phyloP scores from a whole-genome alignment of 1,140 invertebrate species.

The Agrilus planipennis region DNA sequence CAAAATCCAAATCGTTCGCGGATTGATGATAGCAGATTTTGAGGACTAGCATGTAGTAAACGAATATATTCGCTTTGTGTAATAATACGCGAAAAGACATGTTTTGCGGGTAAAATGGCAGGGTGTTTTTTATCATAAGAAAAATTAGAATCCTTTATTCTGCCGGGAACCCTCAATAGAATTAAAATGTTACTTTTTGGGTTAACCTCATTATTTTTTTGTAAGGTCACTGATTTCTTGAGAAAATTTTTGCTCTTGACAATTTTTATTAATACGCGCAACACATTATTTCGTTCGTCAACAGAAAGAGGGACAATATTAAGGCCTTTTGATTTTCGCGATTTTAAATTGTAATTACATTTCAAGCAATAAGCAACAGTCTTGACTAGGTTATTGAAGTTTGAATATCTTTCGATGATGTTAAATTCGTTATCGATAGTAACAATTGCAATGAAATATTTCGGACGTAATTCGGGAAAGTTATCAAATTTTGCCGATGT shows the following conservation, averaged over 20 bases:
- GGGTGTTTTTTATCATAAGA: no score
- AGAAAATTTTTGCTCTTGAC: neutral
- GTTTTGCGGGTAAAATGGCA: no score
- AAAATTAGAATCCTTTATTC: neutral
- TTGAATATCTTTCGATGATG: neutral
- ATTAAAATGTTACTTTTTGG: no score
- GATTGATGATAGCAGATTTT: no score
- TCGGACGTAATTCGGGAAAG: neutral
- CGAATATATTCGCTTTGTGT: neutral
- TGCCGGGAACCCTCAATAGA: neutral
- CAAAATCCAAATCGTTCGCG: constrained; percentile 9
- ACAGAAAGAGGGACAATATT: no score
- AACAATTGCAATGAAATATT: no score
- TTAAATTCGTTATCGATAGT: neutral
- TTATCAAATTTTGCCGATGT: neutral
- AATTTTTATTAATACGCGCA: neutral
- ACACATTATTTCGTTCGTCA: no score
- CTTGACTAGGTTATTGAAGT: neutral
- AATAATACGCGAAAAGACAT: neutral
- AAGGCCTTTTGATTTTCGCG: no score
- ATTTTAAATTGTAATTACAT: neutral
- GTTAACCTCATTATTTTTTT: neutral
- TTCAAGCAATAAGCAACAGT: neutral
- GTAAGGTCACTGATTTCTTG: neutral
- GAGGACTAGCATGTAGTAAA: neutral